phyloP scores from a whole-genome alignment of 2,113 vertebrate species.

The Datnioides undecimradiatus region DNA sequence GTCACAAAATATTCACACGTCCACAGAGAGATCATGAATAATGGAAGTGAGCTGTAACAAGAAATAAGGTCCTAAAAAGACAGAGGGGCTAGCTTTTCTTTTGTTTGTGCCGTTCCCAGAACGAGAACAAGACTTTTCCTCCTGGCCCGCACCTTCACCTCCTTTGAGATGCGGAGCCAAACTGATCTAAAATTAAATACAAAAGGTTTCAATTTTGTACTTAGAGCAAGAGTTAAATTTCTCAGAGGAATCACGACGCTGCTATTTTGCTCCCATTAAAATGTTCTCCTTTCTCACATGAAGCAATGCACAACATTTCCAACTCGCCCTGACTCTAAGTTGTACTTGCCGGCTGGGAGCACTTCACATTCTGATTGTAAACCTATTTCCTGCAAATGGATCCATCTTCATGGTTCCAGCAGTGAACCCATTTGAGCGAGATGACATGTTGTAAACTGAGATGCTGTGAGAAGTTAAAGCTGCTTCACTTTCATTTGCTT shows the following conservation, averaged over 20 bases:
- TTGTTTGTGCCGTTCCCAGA: neutral
- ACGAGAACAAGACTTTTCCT: neutral
- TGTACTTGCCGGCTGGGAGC: too few relatives aligned
- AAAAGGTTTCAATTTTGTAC: neutral
- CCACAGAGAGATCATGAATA: neutral
- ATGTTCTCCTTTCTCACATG: neutral
- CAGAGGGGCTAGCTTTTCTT: too few relatives aligned
- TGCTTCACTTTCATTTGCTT: too few relatives aligned
- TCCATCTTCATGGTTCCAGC: too few relatives aligned
- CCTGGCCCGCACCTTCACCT: neutral
- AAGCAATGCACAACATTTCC: neutral
- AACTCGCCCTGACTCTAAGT: too few relatives aligned
- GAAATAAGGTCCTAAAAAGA: neutral
- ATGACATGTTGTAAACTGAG: too few relatives aligned
- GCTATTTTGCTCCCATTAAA: neutral
- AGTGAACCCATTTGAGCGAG: too few relatives aligned
- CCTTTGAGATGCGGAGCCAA: neutral
- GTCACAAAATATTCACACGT: neutral
- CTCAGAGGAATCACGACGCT: neutral
- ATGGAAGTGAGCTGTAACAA: conserved; percentile 7
- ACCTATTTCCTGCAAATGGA: too few relatives aligned
- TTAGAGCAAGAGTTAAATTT: neutral
- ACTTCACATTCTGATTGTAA: too few relatives aligned
- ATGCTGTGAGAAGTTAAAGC: too few relatives aligned
- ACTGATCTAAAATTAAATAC: neutral